Evolutionary conservation across 2,888 invertebrate species (phyloP).

Genomic region (Chalcosyrphus nemorum): DNA sequence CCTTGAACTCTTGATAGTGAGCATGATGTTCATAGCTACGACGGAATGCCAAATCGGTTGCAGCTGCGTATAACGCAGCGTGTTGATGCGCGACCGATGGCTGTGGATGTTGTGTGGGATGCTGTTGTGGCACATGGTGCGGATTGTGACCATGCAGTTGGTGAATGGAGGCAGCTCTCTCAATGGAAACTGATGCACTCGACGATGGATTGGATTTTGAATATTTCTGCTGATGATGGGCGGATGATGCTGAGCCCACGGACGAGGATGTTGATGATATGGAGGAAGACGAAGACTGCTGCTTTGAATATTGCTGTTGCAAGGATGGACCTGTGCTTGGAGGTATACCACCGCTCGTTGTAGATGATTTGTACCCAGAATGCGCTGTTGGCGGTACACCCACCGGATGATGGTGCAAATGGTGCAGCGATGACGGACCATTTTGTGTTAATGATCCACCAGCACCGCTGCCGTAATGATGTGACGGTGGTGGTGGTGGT

Average conservation of each 20-base stretch:
- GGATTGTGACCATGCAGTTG: conserved; percentile 47
- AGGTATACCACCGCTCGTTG: conserved; percentile 5
- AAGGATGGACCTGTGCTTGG: conserved; percentile 16
- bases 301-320: conserved; percentile 52
- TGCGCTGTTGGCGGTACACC: conserved; percentile 63
- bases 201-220: conserved; percentile 44
- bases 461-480: conserved; percentile 46
- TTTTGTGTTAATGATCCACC: conserved; percentile 47
- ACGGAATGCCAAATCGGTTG: conserved; percentile 78
- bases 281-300: conserved; percentile 61
- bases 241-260: conserved; percentile 40
- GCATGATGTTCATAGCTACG: conserved; percentile 79
- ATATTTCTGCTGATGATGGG: conserved; percentile 65
- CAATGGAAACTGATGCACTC: conserved; percentile 25
- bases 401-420: conserved; percentile 53
- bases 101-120: conserved; percentile 36
- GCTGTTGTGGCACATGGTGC: conserved; percentile 46
- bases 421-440: conserved; percentile 54
- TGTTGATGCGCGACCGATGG: conserved; percentile 63
- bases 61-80: conserved; percentile 74
- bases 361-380: conserved; percentile 54
- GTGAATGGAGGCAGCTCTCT: conserved; percentile 43
- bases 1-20: conserved; percentile 79
- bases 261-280: conserved; percentile 41
- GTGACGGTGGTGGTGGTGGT: conserved; percentile 74